phyloP scores from a whole-genome alignment of 2,888 invertebrate genomes.

The Trichogramma evanescens region DNA sequence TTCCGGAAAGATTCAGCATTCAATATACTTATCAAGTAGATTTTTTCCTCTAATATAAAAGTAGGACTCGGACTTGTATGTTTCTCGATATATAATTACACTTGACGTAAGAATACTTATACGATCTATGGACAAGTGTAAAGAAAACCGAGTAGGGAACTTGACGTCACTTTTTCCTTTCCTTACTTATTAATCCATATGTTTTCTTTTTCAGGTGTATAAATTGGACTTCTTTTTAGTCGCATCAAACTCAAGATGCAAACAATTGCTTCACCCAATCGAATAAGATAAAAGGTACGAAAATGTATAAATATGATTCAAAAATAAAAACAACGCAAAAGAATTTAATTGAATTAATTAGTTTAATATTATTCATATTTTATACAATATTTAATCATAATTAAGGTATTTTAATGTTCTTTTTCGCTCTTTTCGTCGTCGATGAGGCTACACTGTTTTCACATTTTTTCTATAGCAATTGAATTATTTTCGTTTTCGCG shows the following conservation, averaged over 20 bases:
- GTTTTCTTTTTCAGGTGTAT: background rate
- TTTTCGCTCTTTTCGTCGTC: conserved; percentile 14
- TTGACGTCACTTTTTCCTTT: too few relatives aligned
- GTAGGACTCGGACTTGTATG: too few relatives aligned
- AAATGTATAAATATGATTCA: background rate
- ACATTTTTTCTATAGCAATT: conserved; percentile 9
- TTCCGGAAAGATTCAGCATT: too few relatives aligned
- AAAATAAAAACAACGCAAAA: conserved; percentile 11
- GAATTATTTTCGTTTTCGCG: conserved; percentile 7
- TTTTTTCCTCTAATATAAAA: too few relatives aligned
- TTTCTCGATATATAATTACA: too few relatives aligned
- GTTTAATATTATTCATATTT: conserved; percentile 45
- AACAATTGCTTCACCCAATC: background rate
- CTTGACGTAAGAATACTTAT: too few relatives aligned
- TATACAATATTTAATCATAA: conserved; percentile 47
- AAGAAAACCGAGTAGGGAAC: too few relatives aligned
- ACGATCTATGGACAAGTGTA: too few relatives aligned
- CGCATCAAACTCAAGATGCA: background rate
- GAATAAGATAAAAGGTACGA: background rate
- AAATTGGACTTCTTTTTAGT: background rate
- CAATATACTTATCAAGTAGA: too few relatives aligned
- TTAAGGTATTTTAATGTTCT: conserved; percentile 45
- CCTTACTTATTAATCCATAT: background rate
- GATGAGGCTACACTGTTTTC: conserved; percentile 5
- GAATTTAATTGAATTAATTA: conserved; percentile 45